Evolutionary conservation across 2,113 vertebrate genomes (phyloP).

Genomic region (Oophaga pumilio): DNA sequence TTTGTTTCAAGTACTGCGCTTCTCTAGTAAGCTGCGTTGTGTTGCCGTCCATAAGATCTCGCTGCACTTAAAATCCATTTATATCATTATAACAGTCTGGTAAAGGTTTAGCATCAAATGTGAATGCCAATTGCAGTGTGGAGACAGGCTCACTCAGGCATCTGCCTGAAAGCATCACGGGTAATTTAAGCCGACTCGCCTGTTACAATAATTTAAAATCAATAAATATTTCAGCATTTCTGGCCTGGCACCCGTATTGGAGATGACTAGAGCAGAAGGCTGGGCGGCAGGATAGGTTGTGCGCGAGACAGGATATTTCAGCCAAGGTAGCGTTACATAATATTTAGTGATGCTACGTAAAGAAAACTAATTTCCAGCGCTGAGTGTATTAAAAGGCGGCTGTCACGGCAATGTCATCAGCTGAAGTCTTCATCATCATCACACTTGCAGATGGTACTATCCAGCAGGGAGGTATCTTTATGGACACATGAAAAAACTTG

Average conservation of each 20-base stretch:
- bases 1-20: neutral
- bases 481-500: conserved; percentile 68
- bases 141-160: conserved; percentile 49
- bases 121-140: conserved; percentile 54
- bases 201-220: conserved; percentile 59
- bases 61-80: conserved; percentile 26
- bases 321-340: conserved; percentile 52
- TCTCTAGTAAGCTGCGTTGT: neutral
- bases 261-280: conserved; percentile 57
- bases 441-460: conserved; percentile 49
- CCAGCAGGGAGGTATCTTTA: conserved; percentile 44
- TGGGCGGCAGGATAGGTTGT: conserved; percentile 47
- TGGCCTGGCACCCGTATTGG: conserved; percentile 46
- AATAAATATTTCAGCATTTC: conserved; percentile 59
- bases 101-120: conserved; percentile 51
- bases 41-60: neutral
- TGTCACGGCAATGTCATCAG: conserved; percentile 54
- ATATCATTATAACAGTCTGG: conserved; percentile 42
- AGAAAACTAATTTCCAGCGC: conserved; percentile 57
- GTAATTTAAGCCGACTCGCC: conserved; percentile 57
- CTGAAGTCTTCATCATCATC: conserved; percentile 42
- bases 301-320: conserved; percentile 42
- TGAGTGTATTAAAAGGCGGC: conserved; percentile 50
- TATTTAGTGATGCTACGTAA: conserved; percentile 58
- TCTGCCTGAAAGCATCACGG: conserved; percentile 53